phyloP scores from a whole-genome alignment of 64 coral and sea anemone species.

The Trachythela sp. region DNA sequence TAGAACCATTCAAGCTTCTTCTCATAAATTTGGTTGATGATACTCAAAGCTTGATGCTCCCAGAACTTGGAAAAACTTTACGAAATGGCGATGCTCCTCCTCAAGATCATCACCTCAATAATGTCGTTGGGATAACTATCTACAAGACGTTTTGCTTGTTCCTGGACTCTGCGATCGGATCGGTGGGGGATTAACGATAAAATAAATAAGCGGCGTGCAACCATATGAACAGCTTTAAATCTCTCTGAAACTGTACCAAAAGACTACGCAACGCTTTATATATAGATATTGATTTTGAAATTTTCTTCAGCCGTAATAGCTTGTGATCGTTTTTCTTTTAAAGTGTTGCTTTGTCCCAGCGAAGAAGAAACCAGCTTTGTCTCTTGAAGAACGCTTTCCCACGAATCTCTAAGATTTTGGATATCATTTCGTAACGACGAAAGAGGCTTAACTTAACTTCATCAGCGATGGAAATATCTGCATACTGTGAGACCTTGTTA shows the following conservation, averaged over 20 bases:
- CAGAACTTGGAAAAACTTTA: background rate
- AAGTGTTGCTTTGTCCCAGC: background rate
- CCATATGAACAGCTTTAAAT: background rate
- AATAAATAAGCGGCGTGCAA: background rate
- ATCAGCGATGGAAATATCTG: background rate
- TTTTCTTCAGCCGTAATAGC: background rate
- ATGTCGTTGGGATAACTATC: background rate
- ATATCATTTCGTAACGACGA: background rate
- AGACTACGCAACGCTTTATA: background rate
- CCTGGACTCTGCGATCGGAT: background rate
- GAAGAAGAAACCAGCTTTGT: background rate
- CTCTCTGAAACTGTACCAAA: background rate
- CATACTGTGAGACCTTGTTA: background rate
- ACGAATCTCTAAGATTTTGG: background rate
- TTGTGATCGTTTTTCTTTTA: background rate
- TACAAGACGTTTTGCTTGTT: background rate
- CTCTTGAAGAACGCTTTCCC: background rate
- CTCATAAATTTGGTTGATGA: background rate
- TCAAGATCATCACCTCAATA: background rate
- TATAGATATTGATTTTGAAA: background rate
- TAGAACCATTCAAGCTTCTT: background rate
- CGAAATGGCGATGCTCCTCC: background rate
- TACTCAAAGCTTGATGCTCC: background rate
- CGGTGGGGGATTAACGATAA: background rate
- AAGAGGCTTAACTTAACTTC: background rate